These are phyloP conservation scores for Cryptosula pallasiana DNA, from an alignment of 2,888 invertebrate species.

Conservation along the genomic window DNA sequence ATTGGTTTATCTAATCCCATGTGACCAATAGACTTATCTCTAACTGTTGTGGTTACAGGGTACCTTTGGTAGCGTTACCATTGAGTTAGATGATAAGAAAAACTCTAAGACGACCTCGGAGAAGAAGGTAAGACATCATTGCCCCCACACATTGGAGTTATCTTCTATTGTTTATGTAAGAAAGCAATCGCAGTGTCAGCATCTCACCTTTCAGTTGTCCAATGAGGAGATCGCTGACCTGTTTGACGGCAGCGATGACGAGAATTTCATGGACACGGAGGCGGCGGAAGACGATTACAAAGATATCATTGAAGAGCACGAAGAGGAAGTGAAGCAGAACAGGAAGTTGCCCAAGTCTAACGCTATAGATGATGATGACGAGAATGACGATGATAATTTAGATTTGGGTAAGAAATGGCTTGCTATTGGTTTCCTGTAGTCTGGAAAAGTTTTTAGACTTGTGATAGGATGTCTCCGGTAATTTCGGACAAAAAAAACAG, in stretches of 20 bases:
- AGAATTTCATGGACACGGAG: constrained; percentile 23
- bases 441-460: too few species aligned
- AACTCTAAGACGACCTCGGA: neutral
- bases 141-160: too few species aligned
- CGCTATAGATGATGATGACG: constrained; percentile 1
- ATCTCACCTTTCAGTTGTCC: neutral
- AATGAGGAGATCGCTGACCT: constrained; percentile 10
- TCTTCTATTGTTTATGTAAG: neutral
- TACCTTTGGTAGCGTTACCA: neutral
- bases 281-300: constrained; percentile 5
- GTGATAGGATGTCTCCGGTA: too few species aligned
- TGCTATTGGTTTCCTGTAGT: too few species aligned
- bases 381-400: too few species aligned
- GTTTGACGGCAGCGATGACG: constrained; percentile 25
- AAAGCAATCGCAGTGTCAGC: neutral
- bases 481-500: too few species aligned
- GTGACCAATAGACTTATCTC: too few species aligned
- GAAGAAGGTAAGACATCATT: too few species aligned
- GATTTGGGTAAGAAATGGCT: too few species aligned
- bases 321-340: constrained; percentile 23
- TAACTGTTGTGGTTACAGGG: too few species aligned
- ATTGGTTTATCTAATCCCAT: too few species aligned
- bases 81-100: neutral
- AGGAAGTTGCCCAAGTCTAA: neutral
- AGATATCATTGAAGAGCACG: constrained; percentile 24